A percentile compares a stretch with the other conserved stretches of the same genome.
Evolutionary conservation across 1,140 invertebrate species (phyloP).

Genomic region (Argopecten irradians): DNA sequence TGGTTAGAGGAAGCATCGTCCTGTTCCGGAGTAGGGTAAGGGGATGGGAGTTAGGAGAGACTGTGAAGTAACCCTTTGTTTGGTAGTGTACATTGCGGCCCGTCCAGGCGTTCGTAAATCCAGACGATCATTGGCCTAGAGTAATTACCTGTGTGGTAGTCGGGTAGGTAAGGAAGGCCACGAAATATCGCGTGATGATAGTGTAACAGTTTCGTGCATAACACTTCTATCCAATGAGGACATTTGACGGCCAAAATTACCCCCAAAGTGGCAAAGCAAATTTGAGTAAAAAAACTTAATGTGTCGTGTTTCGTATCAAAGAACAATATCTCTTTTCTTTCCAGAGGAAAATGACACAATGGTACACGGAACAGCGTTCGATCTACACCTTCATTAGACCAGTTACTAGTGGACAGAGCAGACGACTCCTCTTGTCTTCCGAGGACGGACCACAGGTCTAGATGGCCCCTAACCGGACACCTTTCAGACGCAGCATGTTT

Average conservation of each 20-base stretch:
- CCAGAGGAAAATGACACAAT: slow-evolving; percentile 10
- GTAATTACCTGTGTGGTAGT: neutral
- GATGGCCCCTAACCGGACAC: slow-evolving; percentile 41
- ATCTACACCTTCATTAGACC: neutral
- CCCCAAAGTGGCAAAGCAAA: slow-evolving; percentile 8
- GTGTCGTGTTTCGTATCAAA: slow-evolving; percentile 21
- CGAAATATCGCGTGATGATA: slow-evolving; percentile 5
- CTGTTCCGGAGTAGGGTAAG: neutral
- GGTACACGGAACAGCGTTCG: neutral
- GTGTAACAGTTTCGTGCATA: neutral
- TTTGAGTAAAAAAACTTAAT: neutral
- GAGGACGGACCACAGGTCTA: slow-evolving; percentile 10
- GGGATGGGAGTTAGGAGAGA: neutral
- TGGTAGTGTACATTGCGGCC: neutral
- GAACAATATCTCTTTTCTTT: slow-evolving; percentile 18
- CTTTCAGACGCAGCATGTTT: slow-evolving; percentile 52
- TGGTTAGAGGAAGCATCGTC: neutral
- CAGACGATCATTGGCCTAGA: neutral
- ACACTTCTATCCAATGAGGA: neutral
- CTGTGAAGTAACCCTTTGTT: neutral
- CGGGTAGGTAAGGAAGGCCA: neutral
- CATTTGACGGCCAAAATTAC: slow-evolving; percentile 3
- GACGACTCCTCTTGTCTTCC: neutral
- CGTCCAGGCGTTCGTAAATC: neutral
- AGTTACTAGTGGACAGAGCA: neutral